Evolutionary conservation across 2,888 invertebrate genomes (phyloP).

Genomic region (Nephrotoma appendiculata): DNA sequence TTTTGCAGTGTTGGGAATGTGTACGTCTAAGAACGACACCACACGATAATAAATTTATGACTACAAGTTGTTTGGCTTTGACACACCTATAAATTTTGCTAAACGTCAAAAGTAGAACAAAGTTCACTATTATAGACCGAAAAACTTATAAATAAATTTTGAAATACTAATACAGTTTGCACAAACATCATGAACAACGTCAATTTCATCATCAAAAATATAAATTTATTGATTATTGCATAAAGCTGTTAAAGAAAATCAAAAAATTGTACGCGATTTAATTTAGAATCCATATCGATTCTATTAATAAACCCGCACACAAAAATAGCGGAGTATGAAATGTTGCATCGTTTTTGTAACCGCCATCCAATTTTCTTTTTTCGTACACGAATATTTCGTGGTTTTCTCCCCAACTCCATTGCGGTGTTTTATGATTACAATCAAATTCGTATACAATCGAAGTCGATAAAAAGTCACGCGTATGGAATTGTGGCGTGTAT

Average conservation of each 20-base stretch:
- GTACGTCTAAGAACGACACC: too few species aligned
- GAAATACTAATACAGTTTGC: not conserved
- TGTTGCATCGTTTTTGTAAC: not conserved
- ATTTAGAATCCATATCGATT: not conserved
- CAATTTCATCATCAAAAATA: not conserved
- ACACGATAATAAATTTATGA: not conserved
- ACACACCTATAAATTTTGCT: not conserved
- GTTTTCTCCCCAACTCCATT: not conserved
- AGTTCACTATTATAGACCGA: not conserved
- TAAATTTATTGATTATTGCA: not conserved
- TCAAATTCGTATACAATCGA: not conserved
- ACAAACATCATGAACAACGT: not conserved
- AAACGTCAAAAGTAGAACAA: not conserved
- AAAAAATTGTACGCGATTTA: not conserved
- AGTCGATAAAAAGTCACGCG: not conserved
- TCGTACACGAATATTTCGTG: not conserved
- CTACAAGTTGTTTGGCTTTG: not conserved
- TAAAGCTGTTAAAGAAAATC: not conserved
- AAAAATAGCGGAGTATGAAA: not conserved
- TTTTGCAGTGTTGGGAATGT: too few species aligned
- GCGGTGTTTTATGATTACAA: not conserved
- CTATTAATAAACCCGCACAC: not conserved
- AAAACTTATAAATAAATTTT: not conserved
- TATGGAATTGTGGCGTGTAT: not conserved
- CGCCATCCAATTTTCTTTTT: not conserved